These are phyloP conservation scores for Phoxinus dragarum DNA, from an alignment of 2,797 vertebrate genomes.

Conservation along the genomic window DNA sequence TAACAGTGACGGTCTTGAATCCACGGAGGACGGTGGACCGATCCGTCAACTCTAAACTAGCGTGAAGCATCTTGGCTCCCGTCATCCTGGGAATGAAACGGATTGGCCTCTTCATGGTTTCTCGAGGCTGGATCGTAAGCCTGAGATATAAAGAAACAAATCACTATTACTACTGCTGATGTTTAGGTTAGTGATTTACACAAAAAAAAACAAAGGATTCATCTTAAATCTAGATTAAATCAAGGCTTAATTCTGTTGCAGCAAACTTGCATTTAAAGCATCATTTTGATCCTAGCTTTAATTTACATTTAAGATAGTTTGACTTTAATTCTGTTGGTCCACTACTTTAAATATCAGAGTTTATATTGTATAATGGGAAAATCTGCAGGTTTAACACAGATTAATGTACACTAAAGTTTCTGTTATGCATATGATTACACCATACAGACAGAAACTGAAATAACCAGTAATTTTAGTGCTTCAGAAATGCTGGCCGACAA, in stretches of 20 bases:
- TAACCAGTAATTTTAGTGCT: background rate
- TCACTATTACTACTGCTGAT: background rate
- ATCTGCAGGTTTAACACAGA: background rate
- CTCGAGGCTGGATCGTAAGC: constrained; percentile 66
- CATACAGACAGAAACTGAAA: background rate
- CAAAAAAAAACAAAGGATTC: too few species aligned
- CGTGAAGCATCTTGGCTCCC: constrained; percentile 78
- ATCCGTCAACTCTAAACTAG: constrained; percentile 66
- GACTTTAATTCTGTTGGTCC: background rate
- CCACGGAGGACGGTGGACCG: constrained; percentile 65
- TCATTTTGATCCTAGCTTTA: too few species aligned
- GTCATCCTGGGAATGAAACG: constrained; percentile 67
- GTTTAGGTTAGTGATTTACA: background rate
- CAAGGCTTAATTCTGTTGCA: too few species aligned
- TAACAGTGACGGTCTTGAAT: constrained; percentile 73
- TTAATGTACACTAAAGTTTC: too few species aligned
- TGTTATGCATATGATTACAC: background rate
- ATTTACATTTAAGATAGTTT: too few species aligned
- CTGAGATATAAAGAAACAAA: constrained; percentile 58
- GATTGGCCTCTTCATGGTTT: constrained; percentile 59
- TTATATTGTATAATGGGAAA: background rate
- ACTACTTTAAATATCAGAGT: background rate
- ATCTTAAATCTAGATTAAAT: too few species aligned
- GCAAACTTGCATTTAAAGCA: too few species aligned
- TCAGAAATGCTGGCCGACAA: background rate